Evolutionary conservation across 2,888 invertebrate genomes (phyloP).

Genomic region (Punctoribates punctum): DNA sequence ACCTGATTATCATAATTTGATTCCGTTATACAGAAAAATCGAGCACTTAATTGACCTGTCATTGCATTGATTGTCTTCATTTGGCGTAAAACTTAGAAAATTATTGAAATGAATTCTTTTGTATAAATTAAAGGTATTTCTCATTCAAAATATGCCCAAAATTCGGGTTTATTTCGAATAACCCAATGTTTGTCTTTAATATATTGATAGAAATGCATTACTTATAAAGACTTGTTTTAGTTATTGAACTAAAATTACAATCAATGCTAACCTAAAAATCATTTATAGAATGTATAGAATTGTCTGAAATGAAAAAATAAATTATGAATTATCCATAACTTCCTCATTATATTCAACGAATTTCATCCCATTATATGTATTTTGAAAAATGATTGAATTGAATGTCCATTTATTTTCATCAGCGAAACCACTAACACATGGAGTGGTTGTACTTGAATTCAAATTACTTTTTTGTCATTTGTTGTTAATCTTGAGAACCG

Average conservation of each 20-base stretch:
- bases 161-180: no score
- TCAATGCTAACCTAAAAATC: constrained; percentile 6
- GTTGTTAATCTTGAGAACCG: background rate
- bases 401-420: no score
- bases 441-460: background rate
- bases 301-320: background rate
- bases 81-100: background rate
- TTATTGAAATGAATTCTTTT: no score
- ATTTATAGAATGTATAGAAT: background rate
- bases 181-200: background rate
- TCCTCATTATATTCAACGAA: constrained; percentile 9
- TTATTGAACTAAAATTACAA: background rate
- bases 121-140: no score
- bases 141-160: no score
- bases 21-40: background rate
- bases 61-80: constrained; percentile 5
- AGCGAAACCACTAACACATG: background rate
- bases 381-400: background rate
- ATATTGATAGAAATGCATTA: background rate
- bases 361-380: background rate
- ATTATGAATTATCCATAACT: background rate
- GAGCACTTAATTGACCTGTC: constrained; percentile 5
- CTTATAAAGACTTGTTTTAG: background rate
- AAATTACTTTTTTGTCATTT: background rate
- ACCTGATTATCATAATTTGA: background rate